A percentile compares a stretch with the other conserved stretches of the same genome.
Evolutionary conservation across 2,888 invertebrate genomes (phyloP).

Genomic region (Oasisia sp.): DNA sequence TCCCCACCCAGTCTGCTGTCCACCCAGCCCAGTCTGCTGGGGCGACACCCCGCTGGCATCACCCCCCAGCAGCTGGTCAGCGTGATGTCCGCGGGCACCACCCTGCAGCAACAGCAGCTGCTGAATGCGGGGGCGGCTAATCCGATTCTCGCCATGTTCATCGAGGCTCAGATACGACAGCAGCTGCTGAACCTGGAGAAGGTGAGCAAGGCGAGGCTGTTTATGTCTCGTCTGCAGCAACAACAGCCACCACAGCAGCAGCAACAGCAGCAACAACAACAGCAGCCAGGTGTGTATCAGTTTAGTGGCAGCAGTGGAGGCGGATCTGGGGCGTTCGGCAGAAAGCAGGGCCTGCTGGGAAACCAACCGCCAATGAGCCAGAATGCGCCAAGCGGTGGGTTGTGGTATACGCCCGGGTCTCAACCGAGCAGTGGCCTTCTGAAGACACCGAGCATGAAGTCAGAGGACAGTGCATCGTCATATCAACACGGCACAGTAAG

Average conservation of each 20-base stretch:
- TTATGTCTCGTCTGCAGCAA: neutral
- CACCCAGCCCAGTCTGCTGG: conserved; percentile 21
- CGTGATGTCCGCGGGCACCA: neutral
- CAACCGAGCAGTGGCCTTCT: neutral
- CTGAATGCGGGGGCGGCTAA: neutral
- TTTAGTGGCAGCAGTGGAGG: neutral
- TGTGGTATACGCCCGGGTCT: neutral
- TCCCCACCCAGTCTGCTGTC: conserved; percentile 13
- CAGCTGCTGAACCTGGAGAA: conserved; percentile 21
- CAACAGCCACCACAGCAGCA: neutral
- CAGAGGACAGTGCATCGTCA: neutral
- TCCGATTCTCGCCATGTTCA: conserved; percentile 20
- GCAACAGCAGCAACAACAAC: neutral
- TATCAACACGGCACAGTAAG: neutral
- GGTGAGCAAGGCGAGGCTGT: neutral
- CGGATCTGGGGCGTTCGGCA: neutral
- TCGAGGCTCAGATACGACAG: conserved; percentile 24
- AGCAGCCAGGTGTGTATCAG: neutral
- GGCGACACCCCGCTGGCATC: conserved; percentile 21
- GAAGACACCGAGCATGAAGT: neutral
- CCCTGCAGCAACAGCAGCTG: conserved; percentile 18
- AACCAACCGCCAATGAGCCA: neutral
- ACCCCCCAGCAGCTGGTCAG: neutral
- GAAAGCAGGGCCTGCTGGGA: neutral
- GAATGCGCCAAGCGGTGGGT: neutral